A percentile compares a stretch with the other conserved stretches of the same genome.
These are phyloP conservation scores for Hemicordylus capensis DNA, from an alignment of 2,113 vertebrate genomes.

Conservation along the genomic window DNA sequence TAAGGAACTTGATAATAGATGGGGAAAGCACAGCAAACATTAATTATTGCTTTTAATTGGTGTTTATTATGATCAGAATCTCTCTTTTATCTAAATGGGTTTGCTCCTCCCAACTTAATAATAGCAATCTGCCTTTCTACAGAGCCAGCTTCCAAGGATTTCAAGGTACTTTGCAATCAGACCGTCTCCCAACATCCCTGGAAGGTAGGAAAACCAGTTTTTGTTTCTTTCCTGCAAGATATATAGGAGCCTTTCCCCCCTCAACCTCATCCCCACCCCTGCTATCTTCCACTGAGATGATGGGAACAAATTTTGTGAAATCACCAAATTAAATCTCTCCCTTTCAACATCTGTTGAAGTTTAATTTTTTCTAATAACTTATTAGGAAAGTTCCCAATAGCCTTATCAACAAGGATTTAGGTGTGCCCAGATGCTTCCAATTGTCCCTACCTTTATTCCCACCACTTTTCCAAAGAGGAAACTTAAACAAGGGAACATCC, in stretches of 20 bases:
- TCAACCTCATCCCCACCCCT: neutral
- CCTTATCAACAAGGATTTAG: neutral
- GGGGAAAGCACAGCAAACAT: slow-evolving; percentile 6
- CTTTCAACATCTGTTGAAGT: neutral
- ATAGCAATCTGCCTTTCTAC: slow-evolving; percentile 31
- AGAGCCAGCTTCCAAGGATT: slow-evolving; percentile 3
- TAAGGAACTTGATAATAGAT: slow-evolving; percentile 17
- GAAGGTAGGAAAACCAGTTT: slow-evolving; percentile 34
- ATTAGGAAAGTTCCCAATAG: neutral
- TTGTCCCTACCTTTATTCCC: neutral
- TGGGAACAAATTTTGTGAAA: slow-evolving; percentile 10
- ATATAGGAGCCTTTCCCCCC: neutral
- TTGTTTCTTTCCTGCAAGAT: neutral
- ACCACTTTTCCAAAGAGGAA: neutral
- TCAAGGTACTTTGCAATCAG: neutral
- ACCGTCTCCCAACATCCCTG: slow-evolving; percentile 14
- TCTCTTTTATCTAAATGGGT: slow-evolving; percentile 34
- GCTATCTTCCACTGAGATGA: neutral
- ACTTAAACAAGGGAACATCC: neutral
- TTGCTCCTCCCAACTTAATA: slow-evolving; percentile 43
- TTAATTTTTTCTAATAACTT: neutral
- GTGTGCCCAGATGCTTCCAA: neutral
- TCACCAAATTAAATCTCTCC: neutral
- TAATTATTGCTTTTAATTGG: slow-evolving; percentile 44
- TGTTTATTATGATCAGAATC: slow-evolving; percentile 24